Conservation (phyloP, 2,888 invertebrate genomes). For the Coecobrya sp. region DNA sequence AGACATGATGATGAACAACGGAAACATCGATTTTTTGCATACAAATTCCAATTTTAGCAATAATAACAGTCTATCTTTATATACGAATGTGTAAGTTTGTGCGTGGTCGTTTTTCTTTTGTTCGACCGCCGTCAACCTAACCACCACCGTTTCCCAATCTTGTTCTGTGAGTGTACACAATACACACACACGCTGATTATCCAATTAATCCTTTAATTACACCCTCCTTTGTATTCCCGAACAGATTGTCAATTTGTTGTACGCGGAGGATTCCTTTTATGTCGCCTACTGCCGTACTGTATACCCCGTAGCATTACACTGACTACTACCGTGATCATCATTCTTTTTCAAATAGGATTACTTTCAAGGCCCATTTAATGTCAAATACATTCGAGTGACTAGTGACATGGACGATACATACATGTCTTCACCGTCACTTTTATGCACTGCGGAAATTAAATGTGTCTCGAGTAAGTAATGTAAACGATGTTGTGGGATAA, state of each 20-base stretch:
- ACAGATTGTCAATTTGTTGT: slow-evolving; percentile 54
- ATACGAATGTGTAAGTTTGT: not conserved
- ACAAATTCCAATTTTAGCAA: not conserved
- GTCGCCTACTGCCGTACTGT: not conserved
- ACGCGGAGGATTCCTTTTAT: slow-evolving; percentile 4
- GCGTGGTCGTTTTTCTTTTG: slow-evolving; percentile 62
- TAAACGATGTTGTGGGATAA: not conserved
- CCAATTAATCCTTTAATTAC: slow-evolving; percentile 60
- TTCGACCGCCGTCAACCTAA: not conserved
- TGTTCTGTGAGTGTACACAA: not conserved
- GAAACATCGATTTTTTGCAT: not conserved
- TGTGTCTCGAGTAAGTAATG: not conserved
- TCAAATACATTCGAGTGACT: slow-evolving; percentile 7
- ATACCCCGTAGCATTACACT: not conserved
- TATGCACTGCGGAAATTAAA: slow-evolving; percentile 42
- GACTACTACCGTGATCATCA: not conserved
- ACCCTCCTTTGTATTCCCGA: slow-evolving; percentile 21
- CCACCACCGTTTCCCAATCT: not conserved
- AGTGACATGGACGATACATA: slow-evolving; percentile 12
- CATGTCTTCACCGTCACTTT: not conserved
- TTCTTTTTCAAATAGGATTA: slow-evolving; percentile 31
- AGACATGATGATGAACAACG: not conserved
- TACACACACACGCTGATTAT: slow-evolving; percentile 29
- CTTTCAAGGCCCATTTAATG: slow-evolving; percentile 51
- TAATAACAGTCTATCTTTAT: not conserved